These are phyloP conservation scores for Melinaea marsaeus DNA, from an alignment of 2,888 invertebrate species.

Conservation along the genomic window DNA sequence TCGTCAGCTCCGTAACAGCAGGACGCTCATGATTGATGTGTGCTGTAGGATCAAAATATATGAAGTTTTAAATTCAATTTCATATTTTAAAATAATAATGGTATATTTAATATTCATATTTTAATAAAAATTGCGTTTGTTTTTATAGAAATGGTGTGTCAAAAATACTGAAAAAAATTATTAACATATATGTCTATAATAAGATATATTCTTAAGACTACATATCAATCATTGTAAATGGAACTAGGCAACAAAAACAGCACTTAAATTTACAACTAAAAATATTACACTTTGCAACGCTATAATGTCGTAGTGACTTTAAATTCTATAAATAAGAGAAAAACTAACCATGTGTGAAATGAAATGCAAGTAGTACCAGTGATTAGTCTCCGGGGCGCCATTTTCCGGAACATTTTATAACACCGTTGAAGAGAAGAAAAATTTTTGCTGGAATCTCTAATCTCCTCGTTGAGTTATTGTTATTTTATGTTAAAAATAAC, in stretches of 20 bases:
- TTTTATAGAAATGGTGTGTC: no score
- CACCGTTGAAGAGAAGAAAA: not conserved
- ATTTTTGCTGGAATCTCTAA: not conserved
- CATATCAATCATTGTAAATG: no score
- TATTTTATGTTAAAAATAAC: not conserved
- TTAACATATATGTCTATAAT: no score
- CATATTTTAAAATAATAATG: not conserved
- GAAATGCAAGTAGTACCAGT: conserved; percentile 1
- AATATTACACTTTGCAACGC: not conserved
- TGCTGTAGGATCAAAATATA: conserved; percentile 21
- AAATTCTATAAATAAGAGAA: conserved; percentile 3
- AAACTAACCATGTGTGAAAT: not conserved
- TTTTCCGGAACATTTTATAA: conserved; percentile 3
- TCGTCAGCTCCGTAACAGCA: conserved; percentile 49
- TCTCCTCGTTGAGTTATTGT: not conserved
- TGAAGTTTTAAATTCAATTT: not conserved
- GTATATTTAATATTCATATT: no score
- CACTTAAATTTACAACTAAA: not conserved
- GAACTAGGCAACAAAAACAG: no score
- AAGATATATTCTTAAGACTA: no score
- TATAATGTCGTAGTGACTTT: no score
- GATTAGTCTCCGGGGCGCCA: conserved; percentile 1
- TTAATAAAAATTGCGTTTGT: no score
- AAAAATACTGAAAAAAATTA: no score
- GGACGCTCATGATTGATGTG: conserved; percentile 56